phyloP scores from a whole-genome alignment of 2,888 invertebrate species.

The Agrochola circellaris region DNA sequence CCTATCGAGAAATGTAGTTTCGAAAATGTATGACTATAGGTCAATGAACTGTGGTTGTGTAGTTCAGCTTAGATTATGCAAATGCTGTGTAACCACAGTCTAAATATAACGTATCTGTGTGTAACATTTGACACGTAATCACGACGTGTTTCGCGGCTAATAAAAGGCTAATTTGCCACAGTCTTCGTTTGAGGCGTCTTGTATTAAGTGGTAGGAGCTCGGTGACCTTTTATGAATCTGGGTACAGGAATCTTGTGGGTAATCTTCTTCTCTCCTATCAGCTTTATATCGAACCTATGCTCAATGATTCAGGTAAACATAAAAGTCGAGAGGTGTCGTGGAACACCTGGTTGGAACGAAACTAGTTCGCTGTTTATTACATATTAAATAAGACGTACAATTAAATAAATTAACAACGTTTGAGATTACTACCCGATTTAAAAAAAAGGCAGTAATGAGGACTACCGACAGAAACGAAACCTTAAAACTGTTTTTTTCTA shows the following conservation, averaged over 20 bases:
- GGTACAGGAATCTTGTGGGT: neutral
- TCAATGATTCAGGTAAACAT: neutral
- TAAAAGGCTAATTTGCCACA: slow-evolving; percentile 35
- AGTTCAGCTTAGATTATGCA: slow-evolving; percentile 48
- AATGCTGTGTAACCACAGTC: slow-evolving; percentile 23
- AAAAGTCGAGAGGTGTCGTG: neutral
- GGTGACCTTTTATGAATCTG: slow-evolving; percentile 19
- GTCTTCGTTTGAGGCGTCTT: slow-evolving; percentile 10
- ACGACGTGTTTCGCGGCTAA: slow-evolving; percentile 25
- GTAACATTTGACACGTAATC: slow-evolving; percentile 35
- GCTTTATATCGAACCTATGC: neutral
- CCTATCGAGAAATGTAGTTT: slow-evolving; percentile 9
- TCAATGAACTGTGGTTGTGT: slow-evolving; percentile 28
- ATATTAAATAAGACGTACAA: too few species aligned
- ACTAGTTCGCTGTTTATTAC: too few species aligned
- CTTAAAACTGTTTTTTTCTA: too few species aligned
- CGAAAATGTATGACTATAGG: neutral
- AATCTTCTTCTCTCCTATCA: neutral
- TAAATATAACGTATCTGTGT: slow-evolving; percentile 20
- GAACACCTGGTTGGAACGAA: neutral
- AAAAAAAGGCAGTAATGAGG: too few species aligned
- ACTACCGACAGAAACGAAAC: too few species aligned
- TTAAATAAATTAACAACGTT: too few species aligned
- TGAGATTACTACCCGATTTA: too few species aligned
- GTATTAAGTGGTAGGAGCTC: neutral